These are phyloP conservation scores for Clarias platycephalus DNA, from an alignment of 2,797 vertebrate species.

Conservation along the genomic window DNA sequence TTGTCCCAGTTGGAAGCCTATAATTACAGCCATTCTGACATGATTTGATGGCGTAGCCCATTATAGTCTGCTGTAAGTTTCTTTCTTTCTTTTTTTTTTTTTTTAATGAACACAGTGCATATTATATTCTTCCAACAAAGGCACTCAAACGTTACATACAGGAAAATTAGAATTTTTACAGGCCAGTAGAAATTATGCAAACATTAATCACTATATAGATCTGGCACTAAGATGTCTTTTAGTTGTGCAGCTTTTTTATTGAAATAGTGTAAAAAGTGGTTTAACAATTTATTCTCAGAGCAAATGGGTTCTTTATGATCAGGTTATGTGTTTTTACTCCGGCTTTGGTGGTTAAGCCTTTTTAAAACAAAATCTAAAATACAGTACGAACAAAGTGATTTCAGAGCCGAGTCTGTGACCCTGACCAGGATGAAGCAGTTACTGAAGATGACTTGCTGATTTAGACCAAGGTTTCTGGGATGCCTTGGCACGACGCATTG, in stretches of 20 bases:
- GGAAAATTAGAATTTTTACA: conserved; percentile 21
- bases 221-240: not conserved
- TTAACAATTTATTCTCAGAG: not conserved
- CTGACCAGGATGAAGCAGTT: not conserved
- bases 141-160: conserved; percentile 8
- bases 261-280: not conserved
- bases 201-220: conserved; percentile 14
- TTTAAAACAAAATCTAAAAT: not conserved
- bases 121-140: conserved; percentile 20
- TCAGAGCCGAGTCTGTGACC: not conserved
- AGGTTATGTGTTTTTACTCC: not conserved
- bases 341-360: not conserved
- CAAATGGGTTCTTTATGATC: not conserved
- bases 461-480: not conserved
- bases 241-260: conserved; percentile 9
- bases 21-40: conserved; percentile 43
- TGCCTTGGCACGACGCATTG: not conserved
- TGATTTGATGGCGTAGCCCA: conserved; percentile 31
- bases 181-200: not conserved
- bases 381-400: not conserved
- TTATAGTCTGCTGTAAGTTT: conserved; percentile 29
- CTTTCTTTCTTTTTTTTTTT: conserved; percentile 16
- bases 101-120: conserved; percentile 1
- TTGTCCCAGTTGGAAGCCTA: conserved; percentile 31
- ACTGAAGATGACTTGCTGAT: not conserved